A percentile compares a stretch with the other conserved stretches of the same genome.
phyloP scores from a whole-genome alignment of 2,797 vertebrate genomes.

The Paguma larvata region DNA sequence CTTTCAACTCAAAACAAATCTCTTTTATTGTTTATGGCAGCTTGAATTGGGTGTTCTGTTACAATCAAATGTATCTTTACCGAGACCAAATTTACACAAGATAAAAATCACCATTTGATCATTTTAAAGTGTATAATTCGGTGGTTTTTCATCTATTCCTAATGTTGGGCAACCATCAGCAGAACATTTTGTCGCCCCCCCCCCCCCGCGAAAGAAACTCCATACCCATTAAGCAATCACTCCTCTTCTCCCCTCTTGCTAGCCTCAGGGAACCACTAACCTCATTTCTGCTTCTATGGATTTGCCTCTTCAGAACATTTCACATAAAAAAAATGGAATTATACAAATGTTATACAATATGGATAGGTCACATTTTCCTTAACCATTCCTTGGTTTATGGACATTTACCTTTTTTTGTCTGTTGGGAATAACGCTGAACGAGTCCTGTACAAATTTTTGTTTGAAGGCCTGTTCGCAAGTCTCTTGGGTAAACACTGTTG shows the following conservation, averaged over 20 bases:
- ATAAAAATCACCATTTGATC: background rate
- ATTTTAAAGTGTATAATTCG: background rate
- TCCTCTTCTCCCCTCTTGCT: background rate
- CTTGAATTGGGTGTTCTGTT: background rate
- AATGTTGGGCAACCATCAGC: background rate
- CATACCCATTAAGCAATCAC: background rate
- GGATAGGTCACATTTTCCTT: background rate
- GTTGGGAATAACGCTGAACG: background rate
- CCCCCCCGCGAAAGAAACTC: background rate
- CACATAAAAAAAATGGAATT: background rate
- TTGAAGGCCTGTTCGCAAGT: background rate
- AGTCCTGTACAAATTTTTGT: background rate
- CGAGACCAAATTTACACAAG: background rate
- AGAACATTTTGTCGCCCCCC: background rate
- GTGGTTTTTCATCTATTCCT: background rate
- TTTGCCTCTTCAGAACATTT: background rate
- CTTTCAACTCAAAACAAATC: background rate
- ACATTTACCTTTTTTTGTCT: background rate
- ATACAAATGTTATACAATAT: background rate
- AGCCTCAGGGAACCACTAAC: background rate
- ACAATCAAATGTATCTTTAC: background rate
- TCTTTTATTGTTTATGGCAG: constrained; percentile 13
- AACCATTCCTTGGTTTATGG: background rate
- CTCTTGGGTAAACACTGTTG: background rate
- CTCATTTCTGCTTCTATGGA: background rate